phyloP scores from a whole-genome alignment of 2,797 vertebrate species.

The Nasua narica region DNA sequence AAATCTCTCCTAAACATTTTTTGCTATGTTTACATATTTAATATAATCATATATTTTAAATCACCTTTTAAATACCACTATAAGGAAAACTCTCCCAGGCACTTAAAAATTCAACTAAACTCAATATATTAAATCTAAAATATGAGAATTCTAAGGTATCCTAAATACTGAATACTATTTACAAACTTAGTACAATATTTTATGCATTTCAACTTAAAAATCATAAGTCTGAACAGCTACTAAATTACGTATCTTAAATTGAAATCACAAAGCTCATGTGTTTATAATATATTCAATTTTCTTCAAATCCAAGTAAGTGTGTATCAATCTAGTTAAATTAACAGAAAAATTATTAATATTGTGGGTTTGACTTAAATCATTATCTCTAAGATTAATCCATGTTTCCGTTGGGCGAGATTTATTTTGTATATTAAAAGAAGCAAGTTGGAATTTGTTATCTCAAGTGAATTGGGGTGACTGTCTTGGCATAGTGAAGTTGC shows the following conservation, averaged over 20 bases:
- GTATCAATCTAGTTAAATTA: neutral
- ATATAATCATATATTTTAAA: neutral
- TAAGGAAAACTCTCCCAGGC: neutral
- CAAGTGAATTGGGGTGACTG: neutral
- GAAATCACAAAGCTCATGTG: neutral
- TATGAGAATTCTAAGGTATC: neutral
- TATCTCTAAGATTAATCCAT: neutral
- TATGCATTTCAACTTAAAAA: slow-evolving; percentile 5
- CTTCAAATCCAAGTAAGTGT: neutral
- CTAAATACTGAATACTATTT: neutral
- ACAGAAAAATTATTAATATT: slow-evolving; percentile 23
- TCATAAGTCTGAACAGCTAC: neutral
- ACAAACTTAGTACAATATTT: neutral
- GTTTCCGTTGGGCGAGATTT: neutral
- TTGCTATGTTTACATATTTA: neutral
- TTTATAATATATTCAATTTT: neutral
- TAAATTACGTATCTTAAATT: slow-evolving; percentile 19
- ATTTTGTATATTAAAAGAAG: neutral
- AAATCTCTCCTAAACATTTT: neutral
- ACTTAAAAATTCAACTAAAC: slow-evolving; percentile 12
- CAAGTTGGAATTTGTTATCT: neutral
- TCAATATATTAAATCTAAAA: neutral
- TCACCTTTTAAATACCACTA: neutral
- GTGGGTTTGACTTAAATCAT: neutral
- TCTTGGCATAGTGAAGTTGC: neutral